These are phyloP conservation scores for Poeciliopsis prolifica DNA, from an alignment of 2,113 vertebrate genomes.

Conservation along the genomic window DNA sequence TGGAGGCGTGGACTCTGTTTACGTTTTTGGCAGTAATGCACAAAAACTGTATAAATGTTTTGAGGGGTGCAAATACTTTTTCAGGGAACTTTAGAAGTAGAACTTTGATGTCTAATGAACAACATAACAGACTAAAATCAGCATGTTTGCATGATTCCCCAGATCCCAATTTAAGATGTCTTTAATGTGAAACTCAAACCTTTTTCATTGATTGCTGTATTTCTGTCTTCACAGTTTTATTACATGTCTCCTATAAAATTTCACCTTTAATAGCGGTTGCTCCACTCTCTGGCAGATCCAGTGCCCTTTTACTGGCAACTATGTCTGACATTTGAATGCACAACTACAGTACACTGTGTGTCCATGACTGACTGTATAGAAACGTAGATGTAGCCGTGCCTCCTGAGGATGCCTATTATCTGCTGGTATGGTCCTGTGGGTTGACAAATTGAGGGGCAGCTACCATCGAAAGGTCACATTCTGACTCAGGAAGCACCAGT, in stretches of 20 bases:
- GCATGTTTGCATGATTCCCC: background rate
- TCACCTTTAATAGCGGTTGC: conserved; percentile 13
- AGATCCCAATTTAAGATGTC: background rate
- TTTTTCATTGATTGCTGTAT: background rate
- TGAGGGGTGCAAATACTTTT: no score
- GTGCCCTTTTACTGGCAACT: conserved; percentile 21
- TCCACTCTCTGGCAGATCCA: background rate
- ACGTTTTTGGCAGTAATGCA: no score
- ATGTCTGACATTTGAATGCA: conserved; percentile 50
- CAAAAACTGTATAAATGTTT: no score
- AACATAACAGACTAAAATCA: background rate
- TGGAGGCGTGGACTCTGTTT: no score
- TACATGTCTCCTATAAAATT: background rate
- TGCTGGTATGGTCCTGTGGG: conserved; percentile 34
- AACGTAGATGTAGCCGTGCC: conserved; percentile 21
- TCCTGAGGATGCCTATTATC: conserved; percentile 54
- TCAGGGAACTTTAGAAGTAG: background rate
- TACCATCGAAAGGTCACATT: conserved; percentile 56
- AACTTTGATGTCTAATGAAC: background rate
- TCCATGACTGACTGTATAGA: conserved; percentile 19
- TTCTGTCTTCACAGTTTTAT: conserved; percentile 4
- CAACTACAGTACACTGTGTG: conserved; percentile 12
- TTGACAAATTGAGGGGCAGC: conserved; percentile 41
- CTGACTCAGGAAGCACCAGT: conserved; percentile 2
- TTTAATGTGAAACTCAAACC: background rate